Evolutionary conservation across 2,113 vertebrate genomes (phyloP), one percentile per base, ranked within the genome.

Genomic region (Uria lomvia): DNA sequence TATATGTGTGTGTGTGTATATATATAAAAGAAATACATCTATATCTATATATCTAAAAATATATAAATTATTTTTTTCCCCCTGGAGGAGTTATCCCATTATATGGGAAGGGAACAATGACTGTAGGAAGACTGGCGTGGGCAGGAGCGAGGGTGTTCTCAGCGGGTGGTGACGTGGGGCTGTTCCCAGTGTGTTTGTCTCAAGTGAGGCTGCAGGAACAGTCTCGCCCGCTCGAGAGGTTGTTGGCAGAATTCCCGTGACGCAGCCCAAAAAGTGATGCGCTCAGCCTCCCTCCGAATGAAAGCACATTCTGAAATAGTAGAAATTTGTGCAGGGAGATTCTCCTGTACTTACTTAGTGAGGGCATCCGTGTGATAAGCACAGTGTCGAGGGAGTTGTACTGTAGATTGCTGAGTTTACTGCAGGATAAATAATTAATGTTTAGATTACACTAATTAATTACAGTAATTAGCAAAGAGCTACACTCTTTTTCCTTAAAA

Each of bases 361-460:
- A 91, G 11, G 38, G 68, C 30, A 63, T 94, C 56, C 6, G 1
- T 82, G 52, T 79, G 81, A 79, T 68, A 78, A 81, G 74, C 40
- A 26, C 34, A n/a, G 58, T 5, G 11, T 58, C 53, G 52, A 32
- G 74, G 77, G 81, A 95, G 21, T 82, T 92, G 74, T 68, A 30
- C 49, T 36, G 66, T 53, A 42, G 88, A 53, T 75, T 75, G 77
- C 66, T 53, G 66, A 95, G 63, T 94, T 91, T 92, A 42, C 67
- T 86, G 74, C 34, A n/a, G 58, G 71, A 93, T 96, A 95, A 94
- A 96, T 95, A 92, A 97, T 93, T 96, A 76, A 95, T 83, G 62
- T 92, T 92, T 78, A 66, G 74, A 43, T 94, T 81, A 76, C 92
- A 83, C 30, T 90, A 88, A 93, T 94, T 93, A 95, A 93, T 95